Evolutionary conservation across 2,113 vertebrate genomes (phyloP), one percentile per base, ranked within the genome.

Genomic region (Capreolus pygargus): DNA sequence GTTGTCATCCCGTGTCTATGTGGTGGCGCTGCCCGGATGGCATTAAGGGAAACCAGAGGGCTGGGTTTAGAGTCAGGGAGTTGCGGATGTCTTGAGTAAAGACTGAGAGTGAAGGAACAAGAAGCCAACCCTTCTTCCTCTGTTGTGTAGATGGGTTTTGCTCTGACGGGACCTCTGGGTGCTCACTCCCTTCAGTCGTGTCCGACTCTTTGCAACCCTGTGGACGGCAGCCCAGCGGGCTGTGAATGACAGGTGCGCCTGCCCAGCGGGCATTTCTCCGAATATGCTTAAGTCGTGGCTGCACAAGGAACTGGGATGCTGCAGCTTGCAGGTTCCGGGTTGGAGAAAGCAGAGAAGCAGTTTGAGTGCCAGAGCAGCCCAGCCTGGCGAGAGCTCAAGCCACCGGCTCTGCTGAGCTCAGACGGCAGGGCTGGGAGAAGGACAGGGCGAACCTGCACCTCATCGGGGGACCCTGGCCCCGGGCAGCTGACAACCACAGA

Each of bases 181-280:
- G 9, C n/a, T 70, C n/a, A 12, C 64, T 21, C 19, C 2, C 64
- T 70, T 36, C 64, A 70, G 64, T 36, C 2, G 17, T 23, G n/a
- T 36, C 64, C 1, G 9, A 36, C 17, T 2, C n/a, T 55, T 7
- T 23, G 64, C 0, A 9, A 36, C 19, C n/a, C n/a, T 4, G 6
- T 23, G 64, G 64, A 36, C 64, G 1, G 19, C 67, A 36, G 67
- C 5, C 19, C 67, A 36, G 4, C 7, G 10, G 19, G 14, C 13
- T 92, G 11, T 50, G n/a, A 86, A 10, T 21, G 33, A 27, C 30
- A 81, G 5, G 52, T 17, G 0, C 10, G 17, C 17, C 54, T 11
- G 54, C 15, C 4, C 15, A 6, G 6, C n/a, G 45, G 43, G 30
- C 4, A 3, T 45, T 39, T 16, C 23, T 91, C 76, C 21, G 14